These are phyloP conservation scores for Glaucomys volans DNA, from an alignment of 2,113 vertebrate species.

Conservation along the genomic window DNA sequence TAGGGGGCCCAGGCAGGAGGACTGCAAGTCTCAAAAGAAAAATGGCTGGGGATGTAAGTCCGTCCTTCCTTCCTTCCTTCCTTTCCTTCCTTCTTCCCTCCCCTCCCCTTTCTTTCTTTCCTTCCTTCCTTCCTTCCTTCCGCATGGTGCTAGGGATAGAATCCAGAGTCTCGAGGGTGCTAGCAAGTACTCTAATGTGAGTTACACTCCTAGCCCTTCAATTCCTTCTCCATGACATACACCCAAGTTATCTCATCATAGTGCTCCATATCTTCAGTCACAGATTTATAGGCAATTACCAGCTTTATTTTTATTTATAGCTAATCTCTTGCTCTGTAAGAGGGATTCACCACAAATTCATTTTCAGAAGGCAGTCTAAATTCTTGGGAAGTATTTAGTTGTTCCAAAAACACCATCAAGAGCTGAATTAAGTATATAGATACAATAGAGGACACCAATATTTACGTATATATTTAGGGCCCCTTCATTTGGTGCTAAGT, in stretches of 20 bases:
- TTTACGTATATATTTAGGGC: not conserved
- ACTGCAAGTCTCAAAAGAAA: no score
- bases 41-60: no score
- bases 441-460: not conserved
- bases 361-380: slow-evolving; percentile 10
- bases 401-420: not conserved
- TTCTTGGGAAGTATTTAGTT: not conserved
- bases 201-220: not conserved
- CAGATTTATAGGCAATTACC: not conserved
- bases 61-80: no score
- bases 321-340: not conserved
- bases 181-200: no score
- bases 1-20: no score
- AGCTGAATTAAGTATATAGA: not conserved
- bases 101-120: no score
- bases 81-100: no score
- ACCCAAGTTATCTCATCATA: not conserved
- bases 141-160: no score
- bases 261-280: not conserved
- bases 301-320: not conserved
- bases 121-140: no score
- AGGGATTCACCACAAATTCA: not conserved
- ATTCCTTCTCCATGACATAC: not conserved
- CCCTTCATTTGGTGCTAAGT: not conserved
- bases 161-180: no score